These are phyloP conservation scores for Drosophila macrothrix DNA, from an alignment of 2,888 invertebrate genomes.

Conservation along the genomic window DNA sequence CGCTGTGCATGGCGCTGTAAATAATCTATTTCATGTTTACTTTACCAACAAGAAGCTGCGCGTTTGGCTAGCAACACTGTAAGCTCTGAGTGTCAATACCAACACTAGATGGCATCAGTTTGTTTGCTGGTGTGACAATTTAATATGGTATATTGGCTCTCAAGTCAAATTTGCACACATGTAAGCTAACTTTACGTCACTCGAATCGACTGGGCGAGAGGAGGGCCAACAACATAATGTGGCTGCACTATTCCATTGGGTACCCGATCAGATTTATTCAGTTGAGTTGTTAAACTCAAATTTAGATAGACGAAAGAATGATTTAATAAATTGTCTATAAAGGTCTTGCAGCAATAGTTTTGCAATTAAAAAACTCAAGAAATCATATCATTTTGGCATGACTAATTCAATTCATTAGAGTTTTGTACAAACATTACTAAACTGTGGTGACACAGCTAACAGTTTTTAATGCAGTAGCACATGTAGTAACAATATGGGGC, in stretches of 20 bases:
- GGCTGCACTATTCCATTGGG: background rate
- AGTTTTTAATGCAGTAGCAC: background rate
- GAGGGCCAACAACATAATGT: background rate
- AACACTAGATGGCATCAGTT: slow-evolving; percentile 18
- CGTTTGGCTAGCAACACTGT: slow-evolving; percentile 25
- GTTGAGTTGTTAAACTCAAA: background rate
- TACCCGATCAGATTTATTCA: slow-evolving; percentile 7
- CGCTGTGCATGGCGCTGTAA: slow-evolving; percentile 76
- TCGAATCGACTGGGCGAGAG: slow-evolving; percentile 1
- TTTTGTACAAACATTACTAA: background rate
- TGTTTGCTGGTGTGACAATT: slow-evolving; percentile 56
- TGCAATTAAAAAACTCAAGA: background rate
- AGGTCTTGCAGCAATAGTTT: background rate
- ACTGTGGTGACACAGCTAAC: background rate
- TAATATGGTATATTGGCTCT: slow-evolving; percentile 56
- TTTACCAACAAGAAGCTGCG: slow-evolving; percentile 34
- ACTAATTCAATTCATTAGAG: background rate
- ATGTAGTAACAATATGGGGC: background rate
- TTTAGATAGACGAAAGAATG: background rate
- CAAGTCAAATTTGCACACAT: slow-evolving; percentile 52
- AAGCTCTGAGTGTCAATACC: slow-evolving; percentile 2
- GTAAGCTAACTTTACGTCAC: slow-evolving; percentile 20
- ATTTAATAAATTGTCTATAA: background rate
- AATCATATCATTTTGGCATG: background rate
- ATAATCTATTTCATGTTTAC: slow-evolving; percentile 74